Conservation (phyloP, 1,140 invertebrate genomes). For the Ooceraea biroi region DNA sequence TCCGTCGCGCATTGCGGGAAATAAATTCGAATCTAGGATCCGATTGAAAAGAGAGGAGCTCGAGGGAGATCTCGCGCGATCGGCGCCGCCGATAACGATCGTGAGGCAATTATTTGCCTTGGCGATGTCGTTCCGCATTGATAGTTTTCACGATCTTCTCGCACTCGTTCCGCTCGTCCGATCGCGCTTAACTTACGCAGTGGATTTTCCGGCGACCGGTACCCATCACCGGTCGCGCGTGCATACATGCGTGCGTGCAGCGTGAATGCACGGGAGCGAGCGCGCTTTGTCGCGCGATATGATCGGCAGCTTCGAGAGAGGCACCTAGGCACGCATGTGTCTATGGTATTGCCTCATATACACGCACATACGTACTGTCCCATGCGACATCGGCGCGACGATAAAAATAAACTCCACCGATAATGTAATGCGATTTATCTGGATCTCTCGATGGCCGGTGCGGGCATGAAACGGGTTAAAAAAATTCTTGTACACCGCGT, state of each 20-base stretch:
- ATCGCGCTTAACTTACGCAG: neutral
- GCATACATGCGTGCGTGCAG: constrained; percentile 31
- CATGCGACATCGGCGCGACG: neutral
- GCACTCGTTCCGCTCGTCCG: constrained; percentile 42
- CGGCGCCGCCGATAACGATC: constrained; percentile 19
- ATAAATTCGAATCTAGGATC: too few relatives aligned
- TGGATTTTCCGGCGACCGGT: constrained; percentile 50
- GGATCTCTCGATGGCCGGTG: constrained; percentile 4
- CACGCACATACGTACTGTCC: neutral
- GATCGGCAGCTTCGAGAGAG: constrained; percentile 44
- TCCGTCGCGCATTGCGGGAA: too few relatives aligned
- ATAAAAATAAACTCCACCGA: constrained; percentile 36
- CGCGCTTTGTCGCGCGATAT: constrained; percentile 20
- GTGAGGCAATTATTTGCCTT: constrained; percentile 49
- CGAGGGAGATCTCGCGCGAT: constrained; percentile 23
- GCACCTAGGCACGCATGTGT: too few relatives aligned
- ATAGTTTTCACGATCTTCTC: constrained; percentile 42
- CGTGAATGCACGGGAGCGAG: constrained; percentile 35
- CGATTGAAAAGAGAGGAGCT: too few relatives aligned
- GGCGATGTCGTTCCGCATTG: constrained; percentile 49
- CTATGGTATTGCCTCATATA: constrained; percentile 23
- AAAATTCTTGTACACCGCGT: too few relatives aligned
- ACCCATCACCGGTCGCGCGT: constrained; percentile 12
- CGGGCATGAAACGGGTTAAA: too few relatives aligned
- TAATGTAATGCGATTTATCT: constrained; percentile 42